These are phyloP conservation scores for Ochropleura plecta DNA, from an alignment of 2,888 invertebrate genomes.

Conservation along the genomic window DNA sequence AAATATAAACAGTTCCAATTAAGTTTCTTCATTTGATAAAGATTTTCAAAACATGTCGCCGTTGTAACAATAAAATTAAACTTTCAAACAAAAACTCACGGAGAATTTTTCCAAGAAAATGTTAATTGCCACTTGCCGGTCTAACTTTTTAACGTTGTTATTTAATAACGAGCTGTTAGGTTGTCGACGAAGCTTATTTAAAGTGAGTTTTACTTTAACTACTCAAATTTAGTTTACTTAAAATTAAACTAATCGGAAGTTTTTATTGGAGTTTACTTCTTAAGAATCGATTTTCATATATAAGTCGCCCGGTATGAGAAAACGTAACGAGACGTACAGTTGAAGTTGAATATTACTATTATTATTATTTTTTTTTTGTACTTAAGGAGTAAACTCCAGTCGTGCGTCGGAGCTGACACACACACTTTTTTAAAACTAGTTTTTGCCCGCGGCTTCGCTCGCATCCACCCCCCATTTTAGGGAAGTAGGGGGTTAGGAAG, in stretches of 20 bases:
- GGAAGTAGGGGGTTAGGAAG: too few species aligned
- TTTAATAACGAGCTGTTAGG: conserved; percentile 62
- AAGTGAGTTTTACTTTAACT: conserved; percentile 48
- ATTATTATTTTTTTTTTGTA: too few species aligned
- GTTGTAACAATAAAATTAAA: conserved; percentile 27
- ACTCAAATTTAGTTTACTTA: conserved; percentile 36
- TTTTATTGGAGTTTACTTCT: too few species aligned
- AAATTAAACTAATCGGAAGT: conserved; percentile 3
- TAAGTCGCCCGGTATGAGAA: too few species aligned
- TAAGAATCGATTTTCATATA: too few species aligned
- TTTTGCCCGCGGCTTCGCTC: too few species aligned
- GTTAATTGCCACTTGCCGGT: conserved; percentile 55
- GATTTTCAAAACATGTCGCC: conserved; percentile 30
- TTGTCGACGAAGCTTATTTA: conserved; percentile 42
- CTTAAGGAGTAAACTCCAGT: too few species aligned
- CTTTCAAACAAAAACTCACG: conserved; percentile 41
- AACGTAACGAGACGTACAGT: too few species aligned
- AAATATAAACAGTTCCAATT: conserved; percentile 22
- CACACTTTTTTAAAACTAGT: too few species aligned
- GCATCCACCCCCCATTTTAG: too few species aligned
- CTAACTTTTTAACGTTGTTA: conserved; percentile 59
- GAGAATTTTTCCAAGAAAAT: conserved; percentile 55
- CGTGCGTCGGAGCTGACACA: too few species aligned
- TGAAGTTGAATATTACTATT: too few species aligned
- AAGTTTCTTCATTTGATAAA: conserved; percentile 9